phyloP scores from a whole-genome alignment of 1,140 invertebrate species.

The Calephelis nemesis region DNA sequence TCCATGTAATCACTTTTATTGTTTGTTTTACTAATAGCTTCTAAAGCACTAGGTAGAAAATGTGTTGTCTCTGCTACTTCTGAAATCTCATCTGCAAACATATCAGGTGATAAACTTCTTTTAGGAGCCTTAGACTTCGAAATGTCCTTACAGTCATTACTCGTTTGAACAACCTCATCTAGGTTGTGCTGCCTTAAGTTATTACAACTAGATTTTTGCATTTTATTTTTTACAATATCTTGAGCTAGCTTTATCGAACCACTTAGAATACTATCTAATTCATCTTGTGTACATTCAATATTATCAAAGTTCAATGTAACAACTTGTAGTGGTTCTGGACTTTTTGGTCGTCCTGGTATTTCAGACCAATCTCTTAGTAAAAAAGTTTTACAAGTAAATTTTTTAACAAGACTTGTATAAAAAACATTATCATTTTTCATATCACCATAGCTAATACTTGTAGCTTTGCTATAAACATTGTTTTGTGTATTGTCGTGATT shows the following conservation, averaged over 20 bases:
- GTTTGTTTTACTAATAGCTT: conserved; percentile 28
- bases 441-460: conserved; percentile 47
- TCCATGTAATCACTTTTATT: conserved; percentile 48
- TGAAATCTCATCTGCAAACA: conserved; percentile 76
- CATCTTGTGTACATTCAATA: conserved; percentile 51
- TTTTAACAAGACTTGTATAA: conserved; percentile 66
- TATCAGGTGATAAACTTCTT: conserved; percentile 75
- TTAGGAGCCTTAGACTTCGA: neutral
- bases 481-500: conserved; percentile 23
- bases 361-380: conserved; percentile 70
- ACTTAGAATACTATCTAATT: conserved; percentile 64
- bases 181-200: neutral
- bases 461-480: conserved; percentile 45
- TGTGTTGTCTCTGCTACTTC: conserved; percentile 33
- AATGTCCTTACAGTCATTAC: neutral
- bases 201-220: conserved; percentile 6
- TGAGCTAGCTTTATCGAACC: conserved; percentile 42
- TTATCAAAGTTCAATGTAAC: conserved; percentile 46
- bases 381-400: conserved; percentile 46
- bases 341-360: conserved; percentile 70
- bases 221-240: conserved; percentile 42
- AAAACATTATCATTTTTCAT: conserved; percentile 64
- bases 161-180: neutral
- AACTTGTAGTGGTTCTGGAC: conserved; percentile 45
- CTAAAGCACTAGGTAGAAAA: conserved; percentile 7